A percentile compares a stretch with the other conserved stretches of the same genome.
These are phyloP conservation scores for Apodemia hepburni DNA, from an alignment of 2,888 invertebrate genomes.

Conservation along the genomic window DNA sequence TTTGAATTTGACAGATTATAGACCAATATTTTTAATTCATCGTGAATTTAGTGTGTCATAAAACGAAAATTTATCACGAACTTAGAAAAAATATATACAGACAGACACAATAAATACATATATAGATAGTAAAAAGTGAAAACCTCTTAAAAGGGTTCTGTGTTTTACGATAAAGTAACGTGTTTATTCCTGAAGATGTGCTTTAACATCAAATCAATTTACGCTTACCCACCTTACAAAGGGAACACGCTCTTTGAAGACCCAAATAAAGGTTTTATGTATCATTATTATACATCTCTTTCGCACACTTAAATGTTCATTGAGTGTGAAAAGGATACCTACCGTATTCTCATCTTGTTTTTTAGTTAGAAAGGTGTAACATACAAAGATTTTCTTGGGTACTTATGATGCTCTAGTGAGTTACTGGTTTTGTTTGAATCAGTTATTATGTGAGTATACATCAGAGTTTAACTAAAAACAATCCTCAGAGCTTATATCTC, in stretches of 20 bases:
- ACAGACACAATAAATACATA: too few relatives aligned
- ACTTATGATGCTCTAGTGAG: neutral
- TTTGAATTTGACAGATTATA: too few relatives aligned
- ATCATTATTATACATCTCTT: constrained; percentile 35
- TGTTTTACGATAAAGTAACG: constrained; percentile 30
- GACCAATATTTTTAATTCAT: too few relatives aligned
- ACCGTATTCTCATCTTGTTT: constrained; percentile 8
- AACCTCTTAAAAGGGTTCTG: constrained; percentile 11
- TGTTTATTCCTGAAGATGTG: constrained; percentile 32
- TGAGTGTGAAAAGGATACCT: constrained; percentile 8
- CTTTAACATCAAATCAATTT: constrained; percentile 46
- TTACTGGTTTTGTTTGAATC: neutral
- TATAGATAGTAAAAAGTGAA: neutral
- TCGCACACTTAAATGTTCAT: constrained; percentile 10
- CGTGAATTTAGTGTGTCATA: too few relatives aligned
- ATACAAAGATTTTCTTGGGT: neutral
- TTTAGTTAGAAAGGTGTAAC: neutral
- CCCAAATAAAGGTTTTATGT: constrained; percentile 12
- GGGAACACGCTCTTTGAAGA: constrained; percentile 20
- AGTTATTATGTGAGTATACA: too few relatives aligned
- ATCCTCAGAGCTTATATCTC: too few relatives aligned
- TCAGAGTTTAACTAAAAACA: too few relatives aligned
- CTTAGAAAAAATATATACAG: too few relatives aligned
- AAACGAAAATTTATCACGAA: too few relatives aligned
- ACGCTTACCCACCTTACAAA: constrained; percentile 41